Evolutionary conservation across 2,888 invertebrate genomes (phyloP).

Genomic region (Nesidiocoris tenuis): DNA sequence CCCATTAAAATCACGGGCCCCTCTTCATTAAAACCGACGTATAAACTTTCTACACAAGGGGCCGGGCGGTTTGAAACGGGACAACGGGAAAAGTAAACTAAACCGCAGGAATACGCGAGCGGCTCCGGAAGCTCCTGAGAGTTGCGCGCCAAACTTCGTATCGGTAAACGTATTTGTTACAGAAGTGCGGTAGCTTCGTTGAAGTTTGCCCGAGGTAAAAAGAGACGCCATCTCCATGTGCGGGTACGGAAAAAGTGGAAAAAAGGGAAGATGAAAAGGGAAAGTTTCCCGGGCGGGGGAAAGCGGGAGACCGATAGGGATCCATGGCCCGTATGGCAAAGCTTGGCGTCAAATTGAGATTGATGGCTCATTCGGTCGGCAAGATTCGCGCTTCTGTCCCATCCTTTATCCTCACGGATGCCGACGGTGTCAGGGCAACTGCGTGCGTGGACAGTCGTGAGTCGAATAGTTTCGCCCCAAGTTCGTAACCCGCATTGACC

Average conservation of each 20-base stretch:
- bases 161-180: neutral
- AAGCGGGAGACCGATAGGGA: conserved; percentile 18
- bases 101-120: neutral
- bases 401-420: conserved; percentile 16
- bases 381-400: conserved; percentile 11
- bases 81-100: neutral
- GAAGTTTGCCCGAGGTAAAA: neutral
- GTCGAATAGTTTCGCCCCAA: too few relatives aligned
- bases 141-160: neutral
- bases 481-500: too few relatives aligned
- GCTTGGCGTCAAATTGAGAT: conserved; percentile 31
- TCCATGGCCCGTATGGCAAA: conserved; percentile 15
- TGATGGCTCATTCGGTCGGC: conserved; percentile 24
- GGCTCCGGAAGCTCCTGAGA: neutral
- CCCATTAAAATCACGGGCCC: neutral
- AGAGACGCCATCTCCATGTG: neutral
- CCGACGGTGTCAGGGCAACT: too few relatives aligned
- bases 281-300: neutral
- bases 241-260: neutral
- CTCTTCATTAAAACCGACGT: neutral
- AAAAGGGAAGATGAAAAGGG: neutral
- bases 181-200: neutral
- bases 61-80: neutral
- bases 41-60: neutral
- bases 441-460: too few relatives aligned